Base-by-base conservation (phyloP, 2,113 vertebrate genomes). In the Galeopterus variegatus region DNA sequence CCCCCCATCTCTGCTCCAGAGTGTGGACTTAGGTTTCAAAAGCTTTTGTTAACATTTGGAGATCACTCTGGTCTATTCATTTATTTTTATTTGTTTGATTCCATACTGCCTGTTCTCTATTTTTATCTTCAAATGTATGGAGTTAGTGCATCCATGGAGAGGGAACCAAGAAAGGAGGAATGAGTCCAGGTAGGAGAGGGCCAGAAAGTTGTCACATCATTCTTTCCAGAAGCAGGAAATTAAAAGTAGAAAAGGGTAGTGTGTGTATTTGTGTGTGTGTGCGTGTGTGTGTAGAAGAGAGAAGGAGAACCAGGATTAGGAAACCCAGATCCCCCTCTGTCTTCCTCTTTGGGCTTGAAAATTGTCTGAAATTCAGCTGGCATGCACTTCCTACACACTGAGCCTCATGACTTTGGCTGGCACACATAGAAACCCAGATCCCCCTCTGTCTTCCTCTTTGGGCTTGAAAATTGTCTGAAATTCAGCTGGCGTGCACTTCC, bases 351-450 rank as follows among this genome's bases (percentile, higher is more conserved):
- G 69, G 91, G 52, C 58, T 96, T 96, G 80, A 87, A 91, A 87
- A 95, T 92, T 92, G 79, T 76, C 65, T 85, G 62, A 95, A 95
- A 81, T 82, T 76, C 88, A 97, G 48, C 83, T 95, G 92, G 87
- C 77, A 93, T 64, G 72, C 21, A 67, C 45, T 95, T 75, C 75
- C 96, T 75, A 81, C 48, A 50, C 33, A 84, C 90, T 45, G 36
- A 93, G 83, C 88, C 90, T 85, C 1, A 1, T 97, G 95, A 95
- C 79, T 70, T 96, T 97, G 96, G 86, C 96, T 94, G 33, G 65
- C 72, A 48, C 72, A 50, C 92, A 96, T 72, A n/a, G n/a, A n/a
- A n/a, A n/a, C n/a, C n/a, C n/a, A n/a, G n/a, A 70, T 48, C 36
- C 56, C 56, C 36, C 69, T 88, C 31, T 54, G 45, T 90, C 70